These are phyloP conservation scores for Stenichneumon culpator DNA, from an alignment of 2,888 invertebrate species.

Conservation along the genomic window DNA sequence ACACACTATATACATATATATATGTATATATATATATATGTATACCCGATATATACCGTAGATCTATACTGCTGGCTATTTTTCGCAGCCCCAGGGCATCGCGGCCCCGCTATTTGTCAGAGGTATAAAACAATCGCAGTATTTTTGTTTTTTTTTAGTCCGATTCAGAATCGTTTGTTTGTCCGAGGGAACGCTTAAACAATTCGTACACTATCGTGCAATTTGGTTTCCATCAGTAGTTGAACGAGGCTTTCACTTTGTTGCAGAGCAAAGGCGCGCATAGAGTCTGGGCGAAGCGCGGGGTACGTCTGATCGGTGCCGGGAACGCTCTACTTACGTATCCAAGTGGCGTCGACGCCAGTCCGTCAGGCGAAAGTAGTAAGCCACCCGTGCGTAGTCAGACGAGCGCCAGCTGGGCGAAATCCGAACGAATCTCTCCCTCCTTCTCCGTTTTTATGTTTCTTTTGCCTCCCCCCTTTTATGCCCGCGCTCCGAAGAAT, in stretches of 20 bases:
- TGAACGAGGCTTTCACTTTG: conserved; percentile 22
- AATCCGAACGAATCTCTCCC: conserved; percentile 42
- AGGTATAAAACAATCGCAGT: not conserved
- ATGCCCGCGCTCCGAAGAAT: not conserved
- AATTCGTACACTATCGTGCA: not conserved
- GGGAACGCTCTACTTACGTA: conserved; percentile 52
- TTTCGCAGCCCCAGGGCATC: not conserved
- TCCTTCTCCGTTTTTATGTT: not conserved
- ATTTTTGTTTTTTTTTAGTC: not conserved
- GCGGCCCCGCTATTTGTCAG: not conserved
- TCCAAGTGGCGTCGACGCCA: conserved; percentile 59
- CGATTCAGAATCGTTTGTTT: not conserved
- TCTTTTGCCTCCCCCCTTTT: not conserved
- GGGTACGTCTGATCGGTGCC: conserved; percentile 39
- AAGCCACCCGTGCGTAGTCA: conserved; percentile 58
- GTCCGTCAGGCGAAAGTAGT: conserved; percentile 63
- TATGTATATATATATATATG: not conserved
- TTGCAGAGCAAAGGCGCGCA: not conserved
- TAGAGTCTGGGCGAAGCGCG: not conserved
- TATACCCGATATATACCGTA: not conserved
- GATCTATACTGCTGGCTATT: not conserved
- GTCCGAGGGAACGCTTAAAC: not conserved
- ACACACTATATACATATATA: not conserved
- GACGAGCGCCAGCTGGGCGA: conserved; percentile 54
- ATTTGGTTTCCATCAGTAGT: not conserved